Percentiles rank a stretch among this genome's conserved stretches.
These are phyloP conservation scores for Bombus polaris DNA, from an alignment of 1,140 invertebrate species.

Conservation along the genomic window DNA sequence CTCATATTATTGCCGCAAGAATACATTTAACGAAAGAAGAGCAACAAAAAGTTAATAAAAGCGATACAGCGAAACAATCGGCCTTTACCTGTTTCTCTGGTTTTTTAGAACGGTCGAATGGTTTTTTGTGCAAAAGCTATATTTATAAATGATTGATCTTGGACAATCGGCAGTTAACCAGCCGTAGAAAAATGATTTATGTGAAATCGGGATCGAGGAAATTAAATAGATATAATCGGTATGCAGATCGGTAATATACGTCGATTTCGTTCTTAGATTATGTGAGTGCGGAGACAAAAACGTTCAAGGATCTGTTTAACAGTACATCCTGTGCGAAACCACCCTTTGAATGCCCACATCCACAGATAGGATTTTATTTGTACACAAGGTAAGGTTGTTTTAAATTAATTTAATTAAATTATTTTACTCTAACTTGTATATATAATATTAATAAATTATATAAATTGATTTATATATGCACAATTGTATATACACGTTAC, in stretches of 20 bases:
- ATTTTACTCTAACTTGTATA: no score
- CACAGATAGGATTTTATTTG: conserved; percentile 91
- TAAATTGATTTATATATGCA: no score
- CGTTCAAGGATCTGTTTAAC: conserved; percentile 88
- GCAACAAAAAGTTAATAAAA: background rate
- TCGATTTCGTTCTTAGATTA: conserved; percentile 59
- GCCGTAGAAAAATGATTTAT: background rate
- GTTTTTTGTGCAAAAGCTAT: background rate
- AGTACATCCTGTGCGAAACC: conserved; percentile 91
- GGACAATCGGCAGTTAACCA: background rate
- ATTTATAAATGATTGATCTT: conserved; percentile 6
- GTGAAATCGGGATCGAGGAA: background rate
- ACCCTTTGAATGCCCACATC: conserved; percentile 91
- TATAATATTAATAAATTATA: no score
- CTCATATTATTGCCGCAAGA: background rate
- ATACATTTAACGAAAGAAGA: background rate
- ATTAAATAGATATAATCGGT: background rate
- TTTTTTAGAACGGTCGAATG: conserved; percentile 30
- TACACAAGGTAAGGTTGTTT: conserved; percentile 87
- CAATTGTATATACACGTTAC: no score
- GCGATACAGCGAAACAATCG: background rate
- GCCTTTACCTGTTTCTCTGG: conserved; percentile 53
- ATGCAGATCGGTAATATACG: background rate
- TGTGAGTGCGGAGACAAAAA: conserved; percentile 80
- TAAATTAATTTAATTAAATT: conserved; percentile 2